Evolutionary conservation across 2,797 vertebrate species (phyloP).

Genomic region (Pagetopsis macropterus): DNA sequence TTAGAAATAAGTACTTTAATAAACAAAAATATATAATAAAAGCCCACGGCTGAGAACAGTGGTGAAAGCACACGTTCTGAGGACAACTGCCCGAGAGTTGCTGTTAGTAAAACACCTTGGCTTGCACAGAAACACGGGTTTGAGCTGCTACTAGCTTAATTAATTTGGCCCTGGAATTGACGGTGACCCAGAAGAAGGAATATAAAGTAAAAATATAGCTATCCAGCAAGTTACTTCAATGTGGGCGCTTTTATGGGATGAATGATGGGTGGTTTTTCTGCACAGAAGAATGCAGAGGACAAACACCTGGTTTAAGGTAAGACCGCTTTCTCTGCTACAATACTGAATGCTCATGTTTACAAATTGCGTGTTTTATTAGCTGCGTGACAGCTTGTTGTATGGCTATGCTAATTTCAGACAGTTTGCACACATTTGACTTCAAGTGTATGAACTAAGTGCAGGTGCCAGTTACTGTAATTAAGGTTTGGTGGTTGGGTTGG

Average conservation of each 20-base stretch:
- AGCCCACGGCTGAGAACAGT: not conserved
- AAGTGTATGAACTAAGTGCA: not conserved
- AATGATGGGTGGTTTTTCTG: no score
- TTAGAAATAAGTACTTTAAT: not conserved
- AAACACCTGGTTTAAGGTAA: slow-evolving; percentile 10
- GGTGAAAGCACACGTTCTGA: not conserved
- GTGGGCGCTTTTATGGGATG: not conserved
- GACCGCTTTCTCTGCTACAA: not conserved
- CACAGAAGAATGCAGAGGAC: not conserved
- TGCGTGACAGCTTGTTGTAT: not conserved
- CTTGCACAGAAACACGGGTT: not conserved
- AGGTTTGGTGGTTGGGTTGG: not conserved
- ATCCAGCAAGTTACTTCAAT: not conserved
- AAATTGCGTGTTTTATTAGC: not conserved
- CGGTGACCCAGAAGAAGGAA: not conserved
- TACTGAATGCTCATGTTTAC: not conserved
- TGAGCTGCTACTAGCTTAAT: not conserved
- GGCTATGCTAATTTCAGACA: rapidly evolving
- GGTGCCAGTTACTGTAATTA: not conserved
- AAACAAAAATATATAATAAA: not conserved
- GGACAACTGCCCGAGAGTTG: not conserved
- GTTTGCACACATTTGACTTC: not conserved
- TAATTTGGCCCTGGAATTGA: not conserved
- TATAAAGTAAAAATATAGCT: no score
- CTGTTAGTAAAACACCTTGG: not conserved